These are phyloP conservation scores for Chironex yamaguchii DNA, from an alignment of 30 jellyfish, hydroid and myxozoan species.

Conservation along the genomic window DNA sequence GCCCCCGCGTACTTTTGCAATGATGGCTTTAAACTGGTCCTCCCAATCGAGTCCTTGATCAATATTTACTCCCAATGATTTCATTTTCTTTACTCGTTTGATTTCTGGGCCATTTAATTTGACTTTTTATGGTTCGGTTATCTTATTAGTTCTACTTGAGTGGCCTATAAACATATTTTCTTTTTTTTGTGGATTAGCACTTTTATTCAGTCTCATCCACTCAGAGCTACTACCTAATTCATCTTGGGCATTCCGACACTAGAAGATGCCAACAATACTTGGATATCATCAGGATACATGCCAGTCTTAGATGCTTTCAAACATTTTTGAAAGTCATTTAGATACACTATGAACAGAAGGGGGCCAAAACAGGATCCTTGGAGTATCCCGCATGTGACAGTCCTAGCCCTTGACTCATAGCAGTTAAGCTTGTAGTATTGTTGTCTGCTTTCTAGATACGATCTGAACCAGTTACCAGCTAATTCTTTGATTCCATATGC, in stretches of 20 bases:
- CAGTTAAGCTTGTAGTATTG: constrained; percentile 1
- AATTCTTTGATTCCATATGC: constrained; percentile 36
- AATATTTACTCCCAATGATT: constrained; percentile 30
- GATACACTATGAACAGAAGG: constrained; percentile 22
- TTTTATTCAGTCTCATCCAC: constrained; percentile 22
- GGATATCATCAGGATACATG: constrained; percentile 37
- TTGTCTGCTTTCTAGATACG: constrained; percentile 18
- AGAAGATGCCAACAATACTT: not conserved
- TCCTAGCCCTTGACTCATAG: constrained; percentile 16
- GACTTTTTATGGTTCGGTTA: not conserved
- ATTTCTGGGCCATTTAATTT: constrained; percentile 8
- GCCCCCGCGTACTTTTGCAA: constrained; percentile 20
- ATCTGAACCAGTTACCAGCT: constrained; percentile 15
- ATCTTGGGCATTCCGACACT: not conserved
- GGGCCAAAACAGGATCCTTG: constrained; percentile 47
- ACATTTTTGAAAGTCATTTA: constrained; percentile 41
- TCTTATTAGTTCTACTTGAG: not conserved
- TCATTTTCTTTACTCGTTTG: constrained; percentile 9
- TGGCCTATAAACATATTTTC: constrained; percentile 32
- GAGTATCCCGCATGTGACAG: constrained; percentile 33
- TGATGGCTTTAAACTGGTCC: constrained; percentile 14
- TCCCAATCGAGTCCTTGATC: constrained; percentile 41
- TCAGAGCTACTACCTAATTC: constrained; percentile 6
- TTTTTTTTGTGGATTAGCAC: too few relatives aligned
- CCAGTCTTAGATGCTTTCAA: not conserved